These are phyloP conservation scores for Drosophila diplacantha DNA, from an alignment of 2,888 invertebrate species.

Conservation along the genomic window DNA sequence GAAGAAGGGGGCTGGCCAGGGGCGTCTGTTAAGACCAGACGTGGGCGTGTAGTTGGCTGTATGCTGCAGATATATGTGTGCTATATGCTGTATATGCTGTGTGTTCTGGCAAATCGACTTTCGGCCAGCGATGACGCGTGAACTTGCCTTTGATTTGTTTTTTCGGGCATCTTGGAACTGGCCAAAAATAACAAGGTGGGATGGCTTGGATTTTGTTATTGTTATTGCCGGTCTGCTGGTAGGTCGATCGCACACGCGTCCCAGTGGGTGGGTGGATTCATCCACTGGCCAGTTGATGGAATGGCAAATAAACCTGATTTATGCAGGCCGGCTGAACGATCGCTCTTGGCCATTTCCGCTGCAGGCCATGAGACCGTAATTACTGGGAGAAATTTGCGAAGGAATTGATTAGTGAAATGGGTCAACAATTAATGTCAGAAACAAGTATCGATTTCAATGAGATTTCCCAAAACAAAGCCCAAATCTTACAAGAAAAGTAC, in stretches of 20 bases:
- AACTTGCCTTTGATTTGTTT: conserved; percentile 70
- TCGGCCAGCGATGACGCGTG: conserved; percentile 65
- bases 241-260: conserved; percentile 36
- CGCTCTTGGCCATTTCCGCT: conserved; percentile 48
- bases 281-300: conserved; percentile 22
- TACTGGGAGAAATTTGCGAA: not conserved
- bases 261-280: conserved; percentile 37
- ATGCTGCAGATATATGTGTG: not conserved
- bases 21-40: conserved; percentile 51
- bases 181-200: conserved; percentile 60
- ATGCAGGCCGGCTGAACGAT: conserved; percentile 2
- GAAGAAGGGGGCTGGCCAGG: conserved; percentile 10
- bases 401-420: not conserved
- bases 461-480: not conserved
- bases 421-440: not conserved
- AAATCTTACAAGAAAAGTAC: not conserved
- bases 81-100: conserved; percentile 7
- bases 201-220: conserved; percentile 43
- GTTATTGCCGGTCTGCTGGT: conserved; percentile 31
- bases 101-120: conserved; percentile 28
- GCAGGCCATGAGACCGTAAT: conserved; percentile 1
- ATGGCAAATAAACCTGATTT: conserved; percentile 37
- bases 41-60: conserved; percentile 43
- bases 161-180: conserved; percentile 32
- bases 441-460: not conserved